phyloP scores from a whole-genome alignment of 2,113 vertebrate genomes.

The Zingel zingel region DNA sequence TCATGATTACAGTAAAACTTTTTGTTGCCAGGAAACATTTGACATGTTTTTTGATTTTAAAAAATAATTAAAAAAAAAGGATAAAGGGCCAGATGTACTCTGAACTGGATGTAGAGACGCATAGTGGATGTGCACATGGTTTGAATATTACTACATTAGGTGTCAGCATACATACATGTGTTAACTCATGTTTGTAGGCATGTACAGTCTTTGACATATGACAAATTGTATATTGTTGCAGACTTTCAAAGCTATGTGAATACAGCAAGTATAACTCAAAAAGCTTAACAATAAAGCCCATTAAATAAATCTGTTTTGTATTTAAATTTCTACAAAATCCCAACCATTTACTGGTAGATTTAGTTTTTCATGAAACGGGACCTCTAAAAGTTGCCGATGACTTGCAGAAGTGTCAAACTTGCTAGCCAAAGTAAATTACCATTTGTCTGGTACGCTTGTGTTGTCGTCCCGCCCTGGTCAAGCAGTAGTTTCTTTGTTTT shows the following conservation, averaged over 20 bases:
- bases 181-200: neutral
- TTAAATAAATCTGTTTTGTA: too few relatives aligned
- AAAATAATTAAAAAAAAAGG: too few relatives aligned
- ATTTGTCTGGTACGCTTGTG: neutral
- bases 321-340: neutral
- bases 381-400: neutral
- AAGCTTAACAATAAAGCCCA: too few relatives aligned
- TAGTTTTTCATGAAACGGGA: neutral
- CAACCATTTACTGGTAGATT: neutral
- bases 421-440: neutral
- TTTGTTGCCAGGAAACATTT: slow-evolving; percentile 34
- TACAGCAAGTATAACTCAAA: neutral
- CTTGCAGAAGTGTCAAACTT: neutral
- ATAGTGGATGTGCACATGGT: neutral
- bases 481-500: neutral
- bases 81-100: neutral
- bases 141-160: neutral
- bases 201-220: neutral
- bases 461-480: neutral
- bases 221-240: too few relatives aligned
- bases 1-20: slow-evolving; percentile 9
- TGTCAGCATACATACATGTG: neutral
- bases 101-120: neutral
- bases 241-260: neutral
- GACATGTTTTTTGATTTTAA: neutral